Evolutionary conservation across 2,888 invertebrate species (phyloP).

Genomic region (Pterostichus madidus): DNA sequence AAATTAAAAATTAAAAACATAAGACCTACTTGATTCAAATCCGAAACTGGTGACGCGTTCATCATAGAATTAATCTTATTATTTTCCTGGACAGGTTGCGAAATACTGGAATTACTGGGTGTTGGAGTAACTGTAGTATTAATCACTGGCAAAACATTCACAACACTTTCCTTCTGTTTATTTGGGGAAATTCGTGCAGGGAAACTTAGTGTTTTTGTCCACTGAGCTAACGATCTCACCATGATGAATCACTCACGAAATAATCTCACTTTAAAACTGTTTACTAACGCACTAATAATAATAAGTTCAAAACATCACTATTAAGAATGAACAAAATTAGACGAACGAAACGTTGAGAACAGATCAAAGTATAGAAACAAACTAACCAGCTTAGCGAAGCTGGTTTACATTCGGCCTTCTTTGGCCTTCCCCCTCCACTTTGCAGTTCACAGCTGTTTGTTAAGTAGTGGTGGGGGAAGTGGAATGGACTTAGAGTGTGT

Average conservation of each 20-base stretch:
- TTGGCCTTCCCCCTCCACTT: conserved; percentile 74
- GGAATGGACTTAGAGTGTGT: neutral
- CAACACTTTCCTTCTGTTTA: conserved; percentile 86
- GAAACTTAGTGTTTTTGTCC: conserved; percentile 95
- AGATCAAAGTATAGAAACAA: too few species aligned
- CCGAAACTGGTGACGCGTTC: conserved; percentile 73
- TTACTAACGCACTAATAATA: too few species aligned
- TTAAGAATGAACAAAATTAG: neutral
- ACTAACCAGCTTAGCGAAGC: neutral
- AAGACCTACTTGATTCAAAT: conserved; percentile 70
- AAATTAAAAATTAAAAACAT: neutral
- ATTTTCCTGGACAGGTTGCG: conserved; percentile 72
- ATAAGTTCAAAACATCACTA: neutral
- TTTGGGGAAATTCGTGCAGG: conserved; percentile 91
- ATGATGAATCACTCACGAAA: conserved; percentile 77
- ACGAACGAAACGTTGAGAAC: neutral
- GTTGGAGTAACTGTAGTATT: conserved; percentile 81
- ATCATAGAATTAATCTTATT: conserved; percentile 75
- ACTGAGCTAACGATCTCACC: conserved; percentile 93
- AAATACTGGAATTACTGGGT: conserved; percentile 76
- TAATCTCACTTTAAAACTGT: too few species aligned
- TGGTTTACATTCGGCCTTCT: conserved; percentile 73
- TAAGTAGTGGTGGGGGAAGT: neutral
- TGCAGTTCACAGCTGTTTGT: conserved; percentile 74
- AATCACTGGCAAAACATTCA: conserved; percentile 79